phyloP scores from a whole-genome alignment of 92 coral and sea anemone species.

The Zoanthus sociatus region DNA sequence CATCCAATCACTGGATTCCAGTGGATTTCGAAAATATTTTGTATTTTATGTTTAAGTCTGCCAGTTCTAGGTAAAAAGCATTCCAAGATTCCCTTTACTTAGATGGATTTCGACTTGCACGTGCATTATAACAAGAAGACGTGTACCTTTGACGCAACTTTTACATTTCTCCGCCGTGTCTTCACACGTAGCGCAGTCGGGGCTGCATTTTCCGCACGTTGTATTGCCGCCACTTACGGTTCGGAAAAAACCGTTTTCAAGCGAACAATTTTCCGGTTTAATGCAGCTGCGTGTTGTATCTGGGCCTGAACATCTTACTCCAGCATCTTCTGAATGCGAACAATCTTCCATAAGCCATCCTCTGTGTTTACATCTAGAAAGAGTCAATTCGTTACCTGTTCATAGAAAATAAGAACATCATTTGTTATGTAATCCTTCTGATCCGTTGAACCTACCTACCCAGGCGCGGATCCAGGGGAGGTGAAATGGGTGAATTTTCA shows the following conservation, averaged over 20 bases:
- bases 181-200: constrained; percentile 67
- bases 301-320: constrained; percentile 86
- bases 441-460: no score
- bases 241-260: not conserved
- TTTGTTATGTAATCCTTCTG: no score
- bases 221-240: not conserved
- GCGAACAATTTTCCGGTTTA: not conserved
- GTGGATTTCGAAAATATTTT: no score
- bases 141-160: constrained; percentile 55
- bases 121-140: no score
- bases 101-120: no score
- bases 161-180: constrained; percentile 71
- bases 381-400: constrained; percentile 71
- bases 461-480: no score
- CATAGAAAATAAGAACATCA: not conserved
- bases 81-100: no score
- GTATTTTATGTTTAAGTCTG: no score
- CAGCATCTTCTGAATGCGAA: constrained; percentile 81
- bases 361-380: constrained; percentile 64
- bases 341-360: constrained; percentile 88
- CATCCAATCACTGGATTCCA: no score
- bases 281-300: constrained; percentile 83
- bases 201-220: constrained; percentile 78
- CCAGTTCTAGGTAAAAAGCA: no score
- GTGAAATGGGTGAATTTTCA: no score